Conservation (phyloP, 1,140 invertebrate genomes). For the Druon quercuslanigerum region DNA sequence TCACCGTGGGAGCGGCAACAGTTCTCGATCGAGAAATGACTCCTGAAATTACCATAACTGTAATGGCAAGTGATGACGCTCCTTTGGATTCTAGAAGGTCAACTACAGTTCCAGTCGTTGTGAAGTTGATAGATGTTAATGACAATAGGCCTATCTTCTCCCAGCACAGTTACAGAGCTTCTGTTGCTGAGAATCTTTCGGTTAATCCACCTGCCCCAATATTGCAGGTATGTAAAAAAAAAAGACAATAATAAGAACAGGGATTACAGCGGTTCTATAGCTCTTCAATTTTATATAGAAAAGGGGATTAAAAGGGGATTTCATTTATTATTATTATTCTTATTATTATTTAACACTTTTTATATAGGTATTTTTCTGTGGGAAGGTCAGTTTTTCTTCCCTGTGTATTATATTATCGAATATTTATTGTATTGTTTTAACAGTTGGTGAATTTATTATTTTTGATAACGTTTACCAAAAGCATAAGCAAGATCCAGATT, state of each 20-base stretch:
- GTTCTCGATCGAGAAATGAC: conserved; percentile 88
- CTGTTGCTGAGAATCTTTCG: conserved; percentile 88
- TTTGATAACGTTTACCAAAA: background rate
- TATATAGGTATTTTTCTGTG: too few species aligned
- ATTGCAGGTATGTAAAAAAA: conserved; percentile 77
- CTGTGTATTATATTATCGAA: too few species aligned
- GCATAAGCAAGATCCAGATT: too few species aligned
- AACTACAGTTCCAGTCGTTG: conserved; percentile 84
- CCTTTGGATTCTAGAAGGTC: conserved; percentile 81
- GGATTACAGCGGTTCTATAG: too few species aligned
- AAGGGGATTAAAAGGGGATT: too few species aligned
- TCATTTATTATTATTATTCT: too few species aligned
- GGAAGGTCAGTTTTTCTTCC: conserved; percentile 19
- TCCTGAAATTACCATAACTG: conserved; percentile 84
- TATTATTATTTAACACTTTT: too few species aligned
- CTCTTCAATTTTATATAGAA: too few species aligned
- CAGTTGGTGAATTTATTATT: background rate
- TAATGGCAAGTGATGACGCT: conserved; percentile 87
- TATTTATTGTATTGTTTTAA: too few species aligned
- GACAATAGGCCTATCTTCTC: conserved; percentile 89
- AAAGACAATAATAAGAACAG: too few species aligned
- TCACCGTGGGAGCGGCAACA: conserved; percentile 84
- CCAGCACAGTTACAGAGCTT: conserved; percentile 84
- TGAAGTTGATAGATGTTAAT: conserved; percentile 89
- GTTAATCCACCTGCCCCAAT: conserved; percentile 86